These are phyloP conservation scores for Capromys pilorides DNA, from an alignment of 2,797 vertebrate genomes.

Conservation along the genomic window DNA sequence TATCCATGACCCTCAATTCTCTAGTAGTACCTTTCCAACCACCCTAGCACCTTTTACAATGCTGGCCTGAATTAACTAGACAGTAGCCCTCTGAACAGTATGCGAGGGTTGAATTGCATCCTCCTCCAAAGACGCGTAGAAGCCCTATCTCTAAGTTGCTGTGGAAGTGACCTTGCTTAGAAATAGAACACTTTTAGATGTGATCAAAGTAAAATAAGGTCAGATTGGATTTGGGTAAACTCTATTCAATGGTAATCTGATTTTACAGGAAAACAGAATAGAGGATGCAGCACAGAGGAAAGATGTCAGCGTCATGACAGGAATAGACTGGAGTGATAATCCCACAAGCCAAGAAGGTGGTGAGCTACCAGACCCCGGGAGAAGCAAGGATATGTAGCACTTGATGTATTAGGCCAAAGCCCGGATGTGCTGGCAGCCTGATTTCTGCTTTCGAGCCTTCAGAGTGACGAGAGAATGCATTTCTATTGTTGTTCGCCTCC, in stretches of 20 bases:
- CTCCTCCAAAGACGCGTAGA: background rate
- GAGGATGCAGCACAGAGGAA: background rate
- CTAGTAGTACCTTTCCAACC: background rate
- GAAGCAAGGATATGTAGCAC: background rate
- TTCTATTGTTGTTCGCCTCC: background rate
- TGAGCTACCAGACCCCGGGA: too few relatives aligned
- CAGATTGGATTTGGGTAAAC: background rate
- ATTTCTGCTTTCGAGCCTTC: background rate
- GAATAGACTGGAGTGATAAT: background rate
- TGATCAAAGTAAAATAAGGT: background rate
- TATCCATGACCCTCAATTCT: background rate
- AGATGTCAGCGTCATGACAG: background rate
- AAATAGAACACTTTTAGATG: background rate
- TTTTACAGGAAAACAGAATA: background rate
- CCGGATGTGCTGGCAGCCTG: background rate
- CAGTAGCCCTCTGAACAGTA: background rate
- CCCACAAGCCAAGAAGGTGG: background rate
- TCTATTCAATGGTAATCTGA: background rate
- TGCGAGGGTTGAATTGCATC: background rate
- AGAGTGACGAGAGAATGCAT: background rate
- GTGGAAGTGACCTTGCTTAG: background rate
- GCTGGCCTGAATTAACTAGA: background rate
- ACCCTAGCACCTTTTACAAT: background rate
- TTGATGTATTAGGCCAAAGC: background rate
- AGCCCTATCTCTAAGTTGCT: background rate